Evolutionary conservation across 2,797 vertebrate genomes (phyloP).

Genomic region (Poeciliopsis paucimaculata): DNA sequence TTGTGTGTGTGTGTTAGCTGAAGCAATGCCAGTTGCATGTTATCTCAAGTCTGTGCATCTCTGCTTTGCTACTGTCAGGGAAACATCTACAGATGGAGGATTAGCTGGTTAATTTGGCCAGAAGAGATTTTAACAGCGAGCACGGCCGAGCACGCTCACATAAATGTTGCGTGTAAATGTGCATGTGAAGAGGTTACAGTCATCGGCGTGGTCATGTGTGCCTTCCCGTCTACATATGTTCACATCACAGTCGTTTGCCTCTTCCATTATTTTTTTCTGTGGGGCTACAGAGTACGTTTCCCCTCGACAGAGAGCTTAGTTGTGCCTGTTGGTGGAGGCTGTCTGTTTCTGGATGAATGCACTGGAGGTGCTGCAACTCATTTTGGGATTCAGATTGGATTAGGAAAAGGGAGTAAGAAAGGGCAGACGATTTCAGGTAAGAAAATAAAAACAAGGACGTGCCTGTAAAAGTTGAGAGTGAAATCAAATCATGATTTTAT

Average conservation of each 20-base stretch:
- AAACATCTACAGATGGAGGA: slow-evolving; percentile 63
- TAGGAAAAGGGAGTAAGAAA: slow-evolving; percentile 15
- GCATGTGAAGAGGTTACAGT: slow-evolving; percentile 3
- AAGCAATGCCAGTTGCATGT: slow-evolving; percentile 58
- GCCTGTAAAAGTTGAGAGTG: slow-evolving; percentile 2
- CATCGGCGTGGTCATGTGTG: slow-evolving; percentile 11
- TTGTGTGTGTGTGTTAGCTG: slow-evolving; percentile 19
- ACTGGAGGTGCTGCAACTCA: slow-evolving; percentile 45
- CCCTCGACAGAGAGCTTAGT: slow-evolving; percentile 41
- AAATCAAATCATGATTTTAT: background rate
- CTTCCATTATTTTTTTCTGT: background rate
- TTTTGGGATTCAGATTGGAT: slow-evolving; percentile 57
- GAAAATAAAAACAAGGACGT: background rate
- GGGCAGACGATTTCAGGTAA: slow-evolving; percentile 6
- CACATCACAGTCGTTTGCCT: background rate
- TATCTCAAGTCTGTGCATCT: slow-evolving; percentile 62
- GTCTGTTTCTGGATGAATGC: slow-evolving; percentile 59
- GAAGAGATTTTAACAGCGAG: slow-evolving; percentile 48
- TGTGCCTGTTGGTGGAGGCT: slow-evolving; percentile 46
- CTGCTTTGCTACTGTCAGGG: slow-evolving; percentile 66
- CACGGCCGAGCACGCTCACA: slow-evolving; percentile 30
- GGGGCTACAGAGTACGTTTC: slow-evolving; percentile 42
- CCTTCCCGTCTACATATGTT: slow-evolving; percentile 12
- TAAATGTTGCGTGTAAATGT: slow-evolving; percentile 30
- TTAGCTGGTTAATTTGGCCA: slow-evolving; percentile 69